Conservation (phyloP, 1,140 invertebrate genomes). For the Battus philenor region DNA sequence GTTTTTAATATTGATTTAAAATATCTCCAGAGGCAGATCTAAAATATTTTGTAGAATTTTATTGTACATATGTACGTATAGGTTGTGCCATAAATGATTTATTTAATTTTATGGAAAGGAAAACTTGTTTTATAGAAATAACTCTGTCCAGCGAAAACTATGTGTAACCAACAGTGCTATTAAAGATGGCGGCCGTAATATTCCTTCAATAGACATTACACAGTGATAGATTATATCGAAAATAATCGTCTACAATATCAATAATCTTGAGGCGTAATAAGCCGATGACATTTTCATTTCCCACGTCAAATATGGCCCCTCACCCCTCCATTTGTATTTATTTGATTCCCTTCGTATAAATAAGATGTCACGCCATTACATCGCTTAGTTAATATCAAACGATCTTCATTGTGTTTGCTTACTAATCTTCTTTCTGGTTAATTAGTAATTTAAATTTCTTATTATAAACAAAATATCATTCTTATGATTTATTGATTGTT, state of each 20-base stretch:
- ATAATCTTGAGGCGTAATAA: slow-evolving; percentile 64
- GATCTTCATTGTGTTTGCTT: slow-evolving; percentile 17
- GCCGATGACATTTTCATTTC: slow-evolving; percentile 70
- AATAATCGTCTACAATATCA: slow-evolving; percentile 57
- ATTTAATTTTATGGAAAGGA: no score
- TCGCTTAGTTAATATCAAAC: slow-evolving; percentile 43
- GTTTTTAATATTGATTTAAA: no score
- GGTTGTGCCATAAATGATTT: no score
- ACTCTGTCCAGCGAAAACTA: no score
- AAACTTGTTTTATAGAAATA: no score
- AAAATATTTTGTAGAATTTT: no score
- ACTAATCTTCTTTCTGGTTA: slow-evolving; percentile 3
- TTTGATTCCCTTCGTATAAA: slow-evolving; percentile 49
- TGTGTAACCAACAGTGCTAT: slow-evolving; percentile 24
- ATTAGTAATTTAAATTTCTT: no score
- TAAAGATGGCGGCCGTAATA: slow-evolving; percentile 28
- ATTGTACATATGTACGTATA: no score
- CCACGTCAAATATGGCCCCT: slow-evolving; percentile 55
- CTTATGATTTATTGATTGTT: neutral
- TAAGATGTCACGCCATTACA: slow-evolving; percentile 38
- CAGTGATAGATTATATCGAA: slow-evolving; percentile 33
- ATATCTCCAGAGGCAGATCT: no score
- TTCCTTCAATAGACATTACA: slow-evolving; percentile 28
- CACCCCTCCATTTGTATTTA: slow-evolving; percentile 40
- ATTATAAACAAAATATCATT: neutral